Evolutionary conservation across 53 echinoderm and acorn worm species (phyloP).

Genomic region (Actinopyga echinites): DNA sequence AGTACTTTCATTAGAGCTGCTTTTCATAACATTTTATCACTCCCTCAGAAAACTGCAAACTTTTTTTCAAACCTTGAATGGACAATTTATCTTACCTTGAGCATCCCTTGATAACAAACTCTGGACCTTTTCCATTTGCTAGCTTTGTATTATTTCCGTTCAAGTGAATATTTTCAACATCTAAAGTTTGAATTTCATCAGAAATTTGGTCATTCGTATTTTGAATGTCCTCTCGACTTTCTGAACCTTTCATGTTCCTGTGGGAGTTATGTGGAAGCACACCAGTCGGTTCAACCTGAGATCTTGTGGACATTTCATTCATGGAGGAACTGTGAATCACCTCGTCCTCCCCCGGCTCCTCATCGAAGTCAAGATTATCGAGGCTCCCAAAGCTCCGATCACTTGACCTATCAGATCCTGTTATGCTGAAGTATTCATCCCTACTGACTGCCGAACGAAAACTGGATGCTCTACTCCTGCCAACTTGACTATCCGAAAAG

Average conservation of each 20-base stretch:
- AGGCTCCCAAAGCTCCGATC: constrained; percentile 19
- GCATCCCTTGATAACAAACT: constrained; percentile 65
- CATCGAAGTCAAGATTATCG: not conserved
- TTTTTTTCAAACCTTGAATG: not conserved
- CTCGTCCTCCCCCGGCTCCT: not conserved
- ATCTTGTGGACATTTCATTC: not conserved
- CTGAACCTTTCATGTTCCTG: constrained; percentile 48
- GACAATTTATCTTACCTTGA: constrained; percentile 49
- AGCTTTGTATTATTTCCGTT: constrained; percentile 43
- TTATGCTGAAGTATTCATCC: constrained; percentile 43
- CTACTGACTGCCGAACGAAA: constrained; percentile 16
- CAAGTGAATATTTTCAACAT: constrained; percentile 30
- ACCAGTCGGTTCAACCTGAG: not conserved
- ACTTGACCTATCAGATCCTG: not conserved
- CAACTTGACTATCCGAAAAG: not conserved
- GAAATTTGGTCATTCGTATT: constrained; percentile 5
- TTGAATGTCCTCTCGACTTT: constrained; percentile 42
- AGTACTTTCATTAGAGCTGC: no score
- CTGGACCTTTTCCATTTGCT: constrained; percentile 40
- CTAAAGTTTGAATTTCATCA: constrained; percentile 19
- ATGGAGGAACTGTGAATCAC: not conserved
- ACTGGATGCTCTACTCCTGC: constrained; percentile 25
- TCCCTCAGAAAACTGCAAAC: not conserved
- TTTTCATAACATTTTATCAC: no score
- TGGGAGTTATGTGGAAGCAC: constrained; percentile 6